Evolutionary conservation across 1,140 invertebrate species (phyloP), one percentile per base, ranked within the genome.

Genomic region (Pachypeltis micranthus): DNA sequence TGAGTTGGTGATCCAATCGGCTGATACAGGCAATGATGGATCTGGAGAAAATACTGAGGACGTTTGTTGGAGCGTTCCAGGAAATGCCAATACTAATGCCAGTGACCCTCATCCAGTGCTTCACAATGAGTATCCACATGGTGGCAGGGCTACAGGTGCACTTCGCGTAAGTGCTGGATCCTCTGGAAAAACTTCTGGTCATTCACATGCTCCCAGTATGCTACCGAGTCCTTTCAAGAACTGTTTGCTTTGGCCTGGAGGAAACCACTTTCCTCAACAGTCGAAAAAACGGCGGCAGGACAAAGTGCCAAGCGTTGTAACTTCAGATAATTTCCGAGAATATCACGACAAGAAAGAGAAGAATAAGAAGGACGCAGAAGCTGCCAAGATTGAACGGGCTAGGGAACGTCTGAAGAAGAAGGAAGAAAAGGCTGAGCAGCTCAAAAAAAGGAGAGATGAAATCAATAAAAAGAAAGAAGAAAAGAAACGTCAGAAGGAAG

Each of bases 281-380:
- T 51, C 47, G 47, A 51, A 51, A 51, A 51, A 51, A 51, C 47
- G 47, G 47, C 47, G 47, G 47, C 47, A 51, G 47, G 47, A 51
- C 16, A 39, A 39, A 39, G 31, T 39, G 31, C 31, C 31, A n/a
- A n/a, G n/a, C n/a, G n/a, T n/a, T n/a, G n/a, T n/a, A n/a, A n/a
- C n/a, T n/a, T n/a, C n/a, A n/a, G n/a, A n/a, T n/a, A n/a, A n/a
- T n/a, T n/a, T n/a, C n/a, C n/a, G n/a, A n/a, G n/a, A n/a, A n/a
- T n/a, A 39, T 39, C 31, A 39, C 31, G 31, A 39, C 31, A 39
- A 39, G 31, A 39, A 39, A 39, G 31, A 39, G 31, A 39, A 39
- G 31, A 39, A 39, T 10, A 39, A 39, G 31, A 39, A 39, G 31
- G 31, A 39, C 31, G n/a, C n/a, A n/a, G n/a, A n/a, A n/a, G n/a